Evolutionary conservation across 2,797 vertebrate species (phyloP).

Genomic region (Pseudocheirus occidentalis): DNA sequence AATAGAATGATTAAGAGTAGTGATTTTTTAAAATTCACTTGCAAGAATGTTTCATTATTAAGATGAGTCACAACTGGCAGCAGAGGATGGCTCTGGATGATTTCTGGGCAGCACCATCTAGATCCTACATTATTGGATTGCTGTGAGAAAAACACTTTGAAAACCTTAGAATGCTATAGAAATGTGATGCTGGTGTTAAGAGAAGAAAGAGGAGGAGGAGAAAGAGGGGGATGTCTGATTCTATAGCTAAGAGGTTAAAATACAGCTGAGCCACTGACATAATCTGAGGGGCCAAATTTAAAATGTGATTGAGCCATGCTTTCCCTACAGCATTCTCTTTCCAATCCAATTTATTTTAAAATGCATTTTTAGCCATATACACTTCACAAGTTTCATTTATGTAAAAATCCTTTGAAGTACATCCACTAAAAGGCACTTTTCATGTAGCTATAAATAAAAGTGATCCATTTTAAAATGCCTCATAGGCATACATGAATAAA

Average conservation of each 20-base stretch:
- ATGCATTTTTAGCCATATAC: slow-evolving; percentile 16
- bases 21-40: not conserved
- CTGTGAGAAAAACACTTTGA: not conserved
- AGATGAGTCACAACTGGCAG: not conserved
- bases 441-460: slow-evolving; percentile 48
- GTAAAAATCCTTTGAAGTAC: slow-evolving; percentile 48
- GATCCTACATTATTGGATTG: not conserved
- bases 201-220: not conserved
- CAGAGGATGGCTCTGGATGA: not conserved
- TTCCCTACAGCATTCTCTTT: slow-evolving; percentile 25
- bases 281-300: slow-evolving; percentile 28
- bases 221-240: not conserved
- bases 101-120: not conserved
- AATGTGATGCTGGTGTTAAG: not conserved
- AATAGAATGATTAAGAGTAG: not conserved
- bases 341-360: slow-evolving; percentile 38
- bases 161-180: not conserved
- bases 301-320: slow-evolving; percentile 15
- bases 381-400: slow-evolving; percentile 38
- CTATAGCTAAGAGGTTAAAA: not conserved
- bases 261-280: not conserved
- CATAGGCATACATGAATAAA: slow-evolving; percentile 33
- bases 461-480: slow-evolving; percentile 15
- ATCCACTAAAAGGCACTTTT: slow-evolving; percentile 46
- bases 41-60: not conserved